Conservation (phyloP, 2,113 vertebrate species). For the Platysteira castanea region DNA sequence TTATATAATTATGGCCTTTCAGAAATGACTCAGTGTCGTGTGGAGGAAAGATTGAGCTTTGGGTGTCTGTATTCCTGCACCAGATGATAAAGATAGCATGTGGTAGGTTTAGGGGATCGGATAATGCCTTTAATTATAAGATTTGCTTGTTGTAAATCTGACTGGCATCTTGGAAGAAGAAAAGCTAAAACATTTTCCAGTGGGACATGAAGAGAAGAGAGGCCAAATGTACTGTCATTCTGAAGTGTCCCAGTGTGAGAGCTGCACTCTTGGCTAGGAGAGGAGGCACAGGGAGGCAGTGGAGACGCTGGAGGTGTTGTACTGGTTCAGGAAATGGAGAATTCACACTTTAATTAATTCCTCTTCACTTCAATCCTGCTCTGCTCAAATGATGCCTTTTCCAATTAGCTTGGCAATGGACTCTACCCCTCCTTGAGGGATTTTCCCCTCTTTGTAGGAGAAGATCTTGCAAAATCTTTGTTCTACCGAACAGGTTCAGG, state of each 20-base stretch:
- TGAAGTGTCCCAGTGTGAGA: not conserved
- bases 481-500: not conserved
- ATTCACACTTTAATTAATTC: not conserved
- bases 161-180: not conserved
- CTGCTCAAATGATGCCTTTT: not conserved
- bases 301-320: fast-evolving
- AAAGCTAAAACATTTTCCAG: not conserved
- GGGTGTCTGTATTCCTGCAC: not conserved
- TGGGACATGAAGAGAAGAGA: not conserved
- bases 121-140: not conserved
- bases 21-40: conserved; percentile 28
- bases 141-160: not conserved
- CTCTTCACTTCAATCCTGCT: not conserved
- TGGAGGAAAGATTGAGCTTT: not conserved
- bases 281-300: fast-evolving
- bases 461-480: not conserved
- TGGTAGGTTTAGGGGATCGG: not conserved
- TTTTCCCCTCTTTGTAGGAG: not conserved
- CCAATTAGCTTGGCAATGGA: not conserved
- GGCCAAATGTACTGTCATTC: not conserved
- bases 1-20: not conserved
- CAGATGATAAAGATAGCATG: not conserved
- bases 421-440: too few species aligned
- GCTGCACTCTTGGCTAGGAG: not conserved
- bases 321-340: fast-evolving